Conservation (phyloP, 2,888 invertebrate genomes). For the Hypomecis atomaria region DNA sequence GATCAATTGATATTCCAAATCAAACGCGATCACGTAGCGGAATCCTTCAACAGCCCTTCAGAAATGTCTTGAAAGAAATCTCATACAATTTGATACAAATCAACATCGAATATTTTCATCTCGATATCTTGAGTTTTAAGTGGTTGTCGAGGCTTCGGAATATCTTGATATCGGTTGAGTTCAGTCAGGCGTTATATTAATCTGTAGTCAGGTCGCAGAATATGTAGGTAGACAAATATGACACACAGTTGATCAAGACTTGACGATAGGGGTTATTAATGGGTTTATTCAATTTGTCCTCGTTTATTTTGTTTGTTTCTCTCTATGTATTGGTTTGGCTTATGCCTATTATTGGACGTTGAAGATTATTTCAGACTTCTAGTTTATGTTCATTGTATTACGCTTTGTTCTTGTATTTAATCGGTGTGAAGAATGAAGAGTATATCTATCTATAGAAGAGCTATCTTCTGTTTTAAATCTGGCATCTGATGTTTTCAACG, state of each 20-base stretch:
- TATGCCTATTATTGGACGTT: too few relatives aligned
- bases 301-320: too few relatives aligned
- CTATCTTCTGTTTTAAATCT: too few relatives aligned
- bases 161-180: constrained; percentile 44
- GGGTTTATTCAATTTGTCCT: background rate
- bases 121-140: constrained; percentile 46
- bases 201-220: constrained; percentile 47
- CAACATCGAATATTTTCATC: constrained; percentile 32
- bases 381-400: too few relatives aligned
- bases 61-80: constrained; percentile 22
- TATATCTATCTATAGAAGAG: too few relatives aligned
- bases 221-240: constrained; percentile 5
- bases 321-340: too few relatives aligned
- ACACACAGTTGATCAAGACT: background rate
- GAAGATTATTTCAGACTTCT: too few relatives aligned
- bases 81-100: constrained; percentile 24
- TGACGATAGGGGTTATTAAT: background rate
- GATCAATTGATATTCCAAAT: constrained; percentile 15
- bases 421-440: too few relatives aligned
- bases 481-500: too few relatives aligned
- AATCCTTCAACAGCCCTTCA: constrained; percentile 17
- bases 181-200: constrained; percentile 53
- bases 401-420: too few relatives aligned
- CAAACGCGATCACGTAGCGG: constrained; percentile 7
- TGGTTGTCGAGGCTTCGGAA: constrained; percentile 50